These are phyloP conservation scores for Leucophora obtusa DNA, from an alignment of 2,888 invertebrate species.

Conservation along the genomic window DNA sequence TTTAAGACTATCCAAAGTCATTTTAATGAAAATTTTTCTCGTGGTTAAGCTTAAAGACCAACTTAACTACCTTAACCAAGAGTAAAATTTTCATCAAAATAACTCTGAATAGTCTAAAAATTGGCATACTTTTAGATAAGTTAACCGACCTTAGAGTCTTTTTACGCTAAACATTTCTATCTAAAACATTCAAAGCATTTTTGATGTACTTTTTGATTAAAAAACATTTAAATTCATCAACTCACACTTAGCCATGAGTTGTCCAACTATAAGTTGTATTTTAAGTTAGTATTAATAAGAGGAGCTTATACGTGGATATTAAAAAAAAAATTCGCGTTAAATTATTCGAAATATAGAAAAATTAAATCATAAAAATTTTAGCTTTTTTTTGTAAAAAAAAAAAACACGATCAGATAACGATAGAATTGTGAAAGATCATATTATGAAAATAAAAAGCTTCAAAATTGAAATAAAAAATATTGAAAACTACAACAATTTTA, in stretches of 20 bases:
- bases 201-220: conserved; percentile 5
- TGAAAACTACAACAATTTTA: conserved; percentile 71
- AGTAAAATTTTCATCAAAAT: too few relatives aligned
- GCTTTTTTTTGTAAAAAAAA: neutral
- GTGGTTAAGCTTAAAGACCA: too few relatives aligned
- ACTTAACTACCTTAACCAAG: too few relatives aligned
- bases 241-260: conserved; percentile 75
- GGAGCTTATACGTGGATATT: neutral
- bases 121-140: too few relatives aligned
- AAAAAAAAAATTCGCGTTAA: neutral
- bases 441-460: neutral
- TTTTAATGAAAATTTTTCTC: too few relatives aligned
- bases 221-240: conserved; percentile 55
- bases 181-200: conserved; percentile 52
- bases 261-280: conserved; percentile 70
- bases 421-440: too few relatives aligned
- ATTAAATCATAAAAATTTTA: neutral
- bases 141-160: too few relatives aligned
- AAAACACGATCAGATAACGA: too few relatives aligned
- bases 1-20: too few relatives aligned
- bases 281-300: conserved; percentile 10
- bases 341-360: conserved; percentile 14
- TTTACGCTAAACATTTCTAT: neutral
- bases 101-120: too few relatives aligned
- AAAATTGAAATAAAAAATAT: conserved; percentile 8